A percentile compares a stretch with the other conserved stretches of the same genome.
Evolutionary conservation across 2,888 invertebrate genomes (phyloP).

Genomic region (Thumatha senex): DNA sequence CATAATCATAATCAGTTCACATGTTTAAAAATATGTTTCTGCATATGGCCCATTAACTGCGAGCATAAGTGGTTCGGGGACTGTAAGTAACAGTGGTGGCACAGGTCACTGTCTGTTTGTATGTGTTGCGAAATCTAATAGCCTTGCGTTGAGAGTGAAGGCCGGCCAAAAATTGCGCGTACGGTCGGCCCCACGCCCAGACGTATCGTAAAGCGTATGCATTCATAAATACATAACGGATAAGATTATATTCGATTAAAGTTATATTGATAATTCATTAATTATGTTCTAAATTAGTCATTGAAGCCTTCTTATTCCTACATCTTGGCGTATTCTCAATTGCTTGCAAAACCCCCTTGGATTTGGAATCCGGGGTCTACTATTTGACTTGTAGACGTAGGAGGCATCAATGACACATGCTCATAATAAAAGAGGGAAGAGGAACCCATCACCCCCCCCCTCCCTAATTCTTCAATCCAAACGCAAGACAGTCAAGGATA

Average conservation of each 20-base stretch:
- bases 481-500: too few species aligned
- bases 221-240: conserved; percentile 55
- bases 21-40: conserved; percentile 21
- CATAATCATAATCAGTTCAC: conserved; percentile 58
- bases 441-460: too few species aligned
- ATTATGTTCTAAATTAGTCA: conserved; percentile 31
- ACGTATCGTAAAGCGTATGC: conserved; percentile 58
- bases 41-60: conserved; percentile 9
- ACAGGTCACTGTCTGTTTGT: conserved; percentile 55
- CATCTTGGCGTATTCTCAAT: too few species aligned
- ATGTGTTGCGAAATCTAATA: conserved; percentile 69
- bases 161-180: conserved; percentile 65
- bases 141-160: conserved; percentile 75
- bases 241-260: conserved; percentile 48
- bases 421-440: too few species aligned
- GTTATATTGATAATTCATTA: conserved; percentile 24
- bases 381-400: too few species aligned
- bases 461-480: too few species aligned
- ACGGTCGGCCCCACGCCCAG: conserved; percentile 50
- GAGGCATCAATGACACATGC: too few species aligned
- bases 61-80: conserved; percentile 32
- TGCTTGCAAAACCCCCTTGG: too few species aligned
- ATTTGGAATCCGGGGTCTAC: too few species aligned
- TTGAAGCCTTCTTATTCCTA: too few species aligned
- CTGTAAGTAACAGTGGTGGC: conserved; percentile 48